Conservation (phyloP, 2,113 vertebrate genomes). For the Arvicanthis niloticus region DNA sequence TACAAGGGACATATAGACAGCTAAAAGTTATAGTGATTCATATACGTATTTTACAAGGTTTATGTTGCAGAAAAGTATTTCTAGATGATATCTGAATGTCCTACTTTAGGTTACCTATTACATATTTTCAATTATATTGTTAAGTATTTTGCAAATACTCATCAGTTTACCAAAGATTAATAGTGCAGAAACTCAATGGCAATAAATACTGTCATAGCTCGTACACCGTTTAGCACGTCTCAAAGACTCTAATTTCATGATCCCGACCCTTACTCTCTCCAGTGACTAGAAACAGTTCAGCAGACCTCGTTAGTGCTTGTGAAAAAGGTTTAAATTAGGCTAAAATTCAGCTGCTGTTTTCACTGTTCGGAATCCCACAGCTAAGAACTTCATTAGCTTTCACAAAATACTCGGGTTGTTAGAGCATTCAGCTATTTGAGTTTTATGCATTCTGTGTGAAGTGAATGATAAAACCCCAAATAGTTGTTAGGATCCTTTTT, state of each 20-base stretch:
- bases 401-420: constrained; percentile 74
- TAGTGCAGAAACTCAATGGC: constrained; percentile 67
- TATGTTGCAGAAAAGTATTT: constrained; percentile 82
- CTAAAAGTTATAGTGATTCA: constrained; percentile 73
- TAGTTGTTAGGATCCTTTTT: constrained; percentile 73
- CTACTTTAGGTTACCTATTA: constrained; percentile 76
- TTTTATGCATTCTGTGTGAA: constrained; percentile 78
- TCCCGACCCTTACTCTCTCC: constrained; percentile 74
- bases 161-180: constrained; percentile 80
- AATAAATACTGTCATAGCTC: constrained; percentile 58
- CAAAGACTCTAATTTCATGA: constrained; percentile 48
- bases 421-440: constrained; percentile 67
- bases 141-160: constrained; percentile 73
- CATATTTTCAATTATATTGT: constrained; percentile 78
- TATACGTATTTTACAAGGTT: constrained; percentile 80
- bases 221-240: constrained; percentile 50
- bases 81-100: constrained; percentile 68
- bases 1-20: constrained; percentile 77
- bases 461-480: constrained; percentile 76
- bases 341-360: constrained; percentile 32
- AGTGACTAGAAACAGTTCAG: constrained; percentile 80
- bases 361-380: constrained; percentile 78
- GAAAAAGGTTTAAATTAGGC: constrained; percentile 73
- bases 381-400: constrained; percentile 71
- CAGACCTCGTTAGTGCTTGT: constrained; percentile 66